Conservation (phyloP, 2,113 vertebrate species). For the Isichthys henryi region DNA sequence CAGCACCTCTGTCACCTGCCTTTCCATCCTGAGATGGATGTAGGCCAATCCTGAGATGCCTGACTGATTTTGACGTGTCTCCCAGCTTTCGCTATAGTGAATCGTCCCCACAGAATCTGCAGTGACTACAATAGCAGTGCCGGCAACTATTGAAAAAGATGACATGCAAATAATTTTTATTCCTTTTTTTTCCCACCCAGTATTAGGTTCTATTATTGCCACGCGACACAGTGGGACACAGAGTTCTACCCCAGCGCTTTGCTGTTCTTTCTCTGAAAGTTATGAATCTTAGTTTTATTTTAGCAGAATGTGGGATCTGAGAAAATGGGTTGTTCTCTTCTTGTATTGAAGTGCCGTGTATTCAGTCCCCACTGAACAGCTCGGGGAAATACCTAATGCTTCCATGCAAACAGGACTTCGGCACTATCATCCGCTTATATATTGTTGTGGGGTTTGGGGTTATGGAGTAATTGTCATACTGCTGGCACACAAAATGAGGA, state of each 20-base stretch:
- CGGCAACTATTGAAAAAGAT: background rate
- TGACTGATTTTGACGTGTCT: background rate
- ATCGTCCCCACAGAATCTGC: background rate
- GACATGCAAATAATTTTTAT: background rate
- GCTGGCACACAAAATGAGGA: background rate
- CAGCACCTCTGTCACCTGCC: background rate
- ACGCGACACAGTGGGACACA: background rate
- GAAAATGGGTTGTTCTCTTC: background rate
- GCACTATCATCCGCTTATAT: background rate
- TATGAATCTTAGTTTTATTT: background rate
- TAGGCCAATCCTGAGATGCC: background rate
- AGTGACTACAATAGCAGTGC: background rate
- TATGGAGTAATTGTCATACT: background rate
- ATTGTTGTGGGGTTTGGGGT: background rate
- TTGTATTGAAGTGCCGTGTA: background rate
- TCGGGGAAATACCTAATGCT: background rate
- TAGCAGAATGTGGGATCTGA: background rate
- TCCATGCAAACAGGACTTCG: background rate
- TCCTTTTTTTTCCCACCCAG: background rate
- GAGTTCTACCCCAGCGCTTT: background rate
- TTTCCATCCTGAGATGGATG: background rate
- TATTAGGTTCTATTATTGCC: background rate
- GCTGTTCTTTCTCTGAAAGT: background rate
- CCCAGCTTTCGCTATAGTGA: background rate
- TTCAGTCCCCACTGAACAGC: background rate